A percentile compares a stretch with the other conserved stretches of the same genome.
phyloP scores from a whole-genome alignment of 1,140 invertebrate genomes.

The Anadara kagoshimensis region DNA sequence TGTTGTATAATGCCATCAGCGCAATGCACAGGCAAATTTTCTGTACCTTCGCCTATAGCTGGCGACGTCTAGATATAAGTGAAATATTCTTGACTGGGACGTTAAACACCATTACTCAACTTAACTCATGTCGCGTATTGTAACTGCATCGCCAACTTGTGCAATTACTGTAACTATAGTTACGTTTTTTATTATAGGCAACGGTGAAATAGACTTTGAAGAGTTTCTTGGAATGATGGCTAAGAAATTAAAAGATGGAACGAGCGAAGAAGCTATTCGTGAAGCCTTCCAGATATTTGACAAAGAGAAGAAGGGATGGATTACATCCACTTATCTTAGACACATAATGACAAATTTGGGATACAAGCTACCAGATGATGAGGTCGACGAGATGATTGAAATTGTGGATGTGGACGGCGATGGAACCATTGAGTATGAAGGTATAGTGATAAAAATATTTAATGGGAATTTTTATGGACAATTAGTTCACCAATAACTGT shows the following conservation, averaged over 20 bases:
- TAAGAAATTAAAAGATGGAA: conserved; percentile 74
- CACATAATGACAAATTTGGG: conserved; percentile 93
- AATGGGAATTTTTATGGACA: no score
- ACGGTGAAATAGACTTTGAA: neutral
- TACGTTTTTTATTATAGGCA: neutral
- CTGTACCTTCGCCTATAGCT: no score
- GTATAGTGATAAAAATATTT: no score
- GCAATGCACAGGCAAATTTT: no score
- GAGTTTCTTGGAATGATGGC: conserved; percentile 2
- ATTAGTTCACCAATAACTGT: no score
- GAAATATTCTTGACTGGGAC: no score
- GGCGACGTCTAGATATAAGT: no score
- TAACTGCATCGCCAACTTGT: no score
- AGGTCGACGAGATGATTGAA: conserved; percentile 93
- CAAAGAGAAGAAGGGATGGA: conserved; percentile 94
- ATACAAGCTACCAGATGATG: conserved; percentile 90
- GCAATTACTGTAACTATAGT: no score
- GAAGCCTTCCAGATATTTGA: conserved; percentile 99
- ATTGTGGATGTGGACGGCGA: conserved; percentile 93
- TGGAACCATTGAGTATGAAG: conserved; percentile 97
- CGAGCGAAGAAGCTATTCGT: conserved; percentile 98
- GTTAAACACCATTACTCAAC: no score
- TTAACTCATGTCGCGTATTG: no score
- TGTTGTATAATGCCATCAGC: no score
- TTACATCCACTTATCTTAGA: conserved; percentile 48